Evolutionary conservation across 2,888 invertebrate species (phyloP).

Genomic region (Pammene fasciana): DNA sequence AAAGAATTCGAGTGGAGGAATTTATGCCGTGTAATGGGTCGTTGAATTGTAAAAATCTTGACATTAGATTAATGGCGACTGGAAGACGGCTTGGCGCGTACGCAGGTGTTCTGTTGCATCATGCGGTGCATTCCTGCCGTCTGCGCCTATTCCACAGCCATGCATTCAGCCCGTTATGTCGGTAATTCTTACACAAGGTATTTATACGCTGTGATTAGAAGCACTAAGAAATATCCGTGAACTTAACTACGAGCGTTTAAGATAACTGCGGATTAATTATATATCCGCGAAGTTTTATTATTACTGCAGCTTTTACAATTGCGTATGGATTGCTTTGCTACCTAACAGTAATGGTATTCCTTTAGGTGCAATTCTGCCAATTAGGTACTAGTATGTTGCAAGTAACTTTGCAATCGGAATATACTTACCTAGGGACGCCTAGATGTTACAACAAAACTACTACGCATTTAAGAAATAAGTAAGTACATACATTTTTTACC

Average conservation of each 20-base stretch:
- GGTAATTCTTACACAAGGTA: constrained; percentile 35
- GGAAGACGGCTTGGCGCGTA: constrained; percentile 72
- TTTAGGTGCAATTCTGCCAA: not conserved
- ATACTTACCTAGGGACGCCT: not conserved
- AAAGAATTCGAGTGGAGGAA: constrained; percentile 23
- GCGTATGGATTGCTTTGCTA: constrained; percentile 14
- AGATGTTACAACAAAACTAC: not conserved
- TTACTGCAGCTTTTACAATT: constrained; percentile 24
- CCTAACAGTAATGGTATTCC: constrained; percentile 11
- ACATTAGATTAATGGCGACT: constrained; percentile 65
- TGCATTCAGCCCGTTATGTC: constrained; percentile 39
- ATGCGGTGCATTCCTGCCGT: constrained; percentile 45
- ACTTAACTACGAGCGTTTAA: constrained; percentile 32
- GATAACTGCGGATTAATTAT: constrained; percentile 30
- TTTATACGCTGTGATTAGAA: constrained; percentile 38
- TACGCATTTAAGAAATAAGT: too few species aligned
- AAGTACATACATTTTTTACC: too few species aligned
- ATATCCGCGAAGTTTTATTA: constrained; percentile 20
- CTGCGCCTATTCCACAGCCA: constrained; percentile 30
- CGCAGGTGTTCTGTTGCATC: constrained; percentile 63
- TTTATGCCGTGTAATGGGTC: constrained; percentile 43
- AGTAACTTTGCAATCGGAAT: not conserved
- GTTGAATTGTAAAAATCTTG: constrained; percentile 59
- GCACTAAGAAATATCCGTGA: constrained; percentile 38
- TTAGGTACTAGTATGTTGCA: not conserved